A percentile compares a stretch with the other conserved stretches of the same genome.
Conservation (phyloP, 2,797 vertebrate genomes). For the Sebastes cheni region DNA sequence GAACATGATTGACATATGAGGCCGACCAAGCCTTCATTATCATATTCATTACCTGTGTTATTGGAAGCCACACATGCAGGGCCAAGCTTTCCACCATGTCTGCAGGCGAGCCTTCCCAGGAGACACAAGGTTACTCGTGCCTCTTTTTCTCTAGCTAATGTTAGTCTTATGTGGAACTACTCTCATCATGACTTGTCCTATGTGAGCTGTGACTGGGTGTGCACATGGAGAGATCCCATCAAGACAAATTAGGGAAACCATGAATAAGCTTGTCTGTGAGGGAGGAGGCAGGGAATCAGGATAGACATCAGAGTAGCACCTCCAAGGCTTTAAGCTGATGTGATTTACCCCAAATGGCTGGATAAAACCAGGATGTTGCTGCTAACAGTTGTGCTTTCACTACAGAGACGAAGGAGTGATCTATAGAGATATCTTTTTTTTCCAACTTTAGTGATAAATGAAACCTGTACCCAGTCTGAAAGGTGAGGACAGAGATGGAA, state of each 20-base stretch:
- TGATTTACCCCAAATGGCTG: slow-evolving; percentile 51
- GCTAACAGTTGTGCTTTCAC: slow-evolving; percentile 58
- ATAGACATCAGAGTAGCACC: slow-evolving; percentile 31
- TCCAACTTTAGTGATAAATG: slow-evolving; percentile 69
- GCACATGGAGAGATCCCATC: slow-evolving; percentile 47
- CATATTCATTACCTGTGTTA: slow-evolving; percentile 74
- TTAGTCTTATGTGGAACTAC: slow-evolving; percentile 28
- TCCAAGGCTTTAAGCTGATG: slow-evolving; percentile 43
- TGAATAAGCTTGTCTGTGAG: slow-evolving; percentile 52
- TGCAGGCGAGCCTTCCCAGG: slow-evolving; percentile 20
- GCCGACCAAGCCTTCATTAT: slow-evolving; percentile 59
- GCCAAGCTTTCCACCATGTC: slow-evolving; percentile 19
- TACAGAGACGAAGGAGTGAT: slow-evolving; percentile 34
- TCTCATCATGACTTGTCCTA: slow-evolving; percentile 43
- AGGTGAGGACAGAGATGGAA: slow-evolving; percentile 57
- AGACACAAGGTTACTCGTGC: slow-evolving; percentile 11
- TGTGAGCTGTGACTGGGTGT: slow-evolving; percentile 25
- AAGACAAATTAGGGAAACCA: slow-evolving; percentile 47
- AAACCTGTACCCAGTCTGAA: slow-evolving; percentile 54
- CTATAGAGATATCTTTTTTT: slow-evolving; percentile 53
- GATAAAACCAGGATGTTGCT: background rate
- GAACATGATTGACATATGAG: slow-evolving; percentile 52
- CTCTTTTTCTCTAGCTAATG: slow-evolving; percentile 37
- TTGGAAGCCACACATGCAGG: slow-evolving; percentile 52
- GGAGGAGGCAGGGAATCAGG: slow-evolving; percentile 48